These are phyloP conservation scores for Saturnia pavonia DNA, from an alignment of 2,888 invertebrate species.

Conservation along the genomic window DNA sequence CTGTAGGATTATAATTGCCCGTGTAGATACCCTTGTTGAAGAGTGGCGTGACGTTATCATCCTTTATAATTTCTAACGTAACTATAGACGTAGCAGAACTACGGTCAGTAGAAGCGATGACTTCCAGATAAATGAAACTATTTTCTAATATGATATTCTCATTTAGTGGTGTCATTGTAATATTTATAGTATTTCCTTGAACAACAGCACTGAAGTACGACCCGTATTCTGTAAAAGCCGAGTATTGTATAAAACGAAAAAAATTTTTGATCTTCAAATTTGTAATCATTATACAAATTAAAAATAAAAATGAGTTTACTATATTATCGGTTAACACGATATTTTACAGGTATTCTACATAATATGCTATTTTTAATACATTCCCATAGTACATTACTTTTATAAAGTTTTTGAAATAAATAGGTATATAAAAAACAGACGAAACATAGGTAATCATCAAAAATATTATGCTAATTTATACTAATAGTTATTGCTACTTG, in stretches of 20 bases:
- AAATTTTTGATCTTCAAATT: neutral
- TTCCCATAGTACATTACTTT: too few relatives aligned
- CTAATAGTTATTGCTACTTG: too few relatives aligned
- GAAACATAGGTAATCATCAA: too few relatives aligned
- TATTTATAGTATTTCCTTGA: slow-evolving; percentile 43
- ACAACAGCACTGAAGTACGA: slow-evolving; percentile 43
- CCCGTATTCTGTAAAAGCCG: slow-evolving; percentile 45
- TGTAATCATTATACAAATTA: neutral
- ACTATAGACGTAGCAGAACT: slow-evolving; percentile 49
- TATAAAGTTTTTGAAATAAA: too few relatives aligned
- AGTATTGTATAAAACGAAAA: neutral
- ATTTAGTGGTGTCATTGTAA: slow-evolving; percentile 48
- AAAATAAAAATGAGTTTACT: neutral
- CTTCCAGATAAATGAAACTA: slow-evolving; percentile 49
- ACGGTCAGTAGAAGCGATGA: slow-evolving; percentile 44
- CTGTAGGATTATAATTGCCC: slow-evolving; percentile 46
- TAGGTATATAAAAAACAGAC: too few relatives aligned
- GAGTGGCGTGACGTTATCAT: slow-evolving; percentile 57
- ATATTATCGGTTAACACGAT: neutral
- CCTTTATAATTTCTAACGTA: slow-evolving; percentile 59
- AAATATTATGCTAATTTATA: too few relatives aligned
- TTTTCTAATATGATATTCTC: slow-evolving; percentile 49
- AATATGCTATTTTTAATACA: neutral
- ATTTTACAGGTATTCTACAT: neutral
- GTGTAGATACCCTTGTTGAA: slow-evolving; percentile 54